Percentiles rank a stretch among this genome's conserved stretches.
These are phyloP conservation scores for Palythoa grandiflora DNA, from an alignment of 92 coral and sea anemone species.

Conservation along the genomic window DNA sequence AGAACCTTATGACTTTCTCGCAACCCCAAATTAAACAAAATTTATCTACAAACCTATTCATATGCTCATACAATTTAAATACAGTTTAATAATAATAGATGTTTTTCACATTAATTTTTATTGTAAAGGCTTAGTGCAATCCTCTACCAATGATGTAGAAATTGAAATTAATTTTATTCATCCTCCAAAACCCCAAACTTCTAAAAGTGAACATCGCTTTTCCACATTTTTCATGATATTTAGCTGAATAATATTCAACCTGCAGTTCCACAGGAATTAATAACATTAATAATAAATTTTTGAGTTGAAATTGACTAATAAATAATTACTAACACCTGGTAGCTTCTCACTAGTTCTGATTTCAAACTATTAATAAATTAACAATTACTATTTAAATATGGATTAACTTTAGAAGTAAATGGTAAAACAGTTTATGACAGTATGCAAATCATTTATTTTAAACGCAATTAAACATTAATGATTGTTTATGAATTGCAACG, in stretches of 20 bases:
- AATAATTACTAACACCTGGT: conserved; percentile 20
- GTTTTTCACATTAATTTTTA: no score
- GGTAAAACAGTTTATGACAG: conserved; percentile 4
- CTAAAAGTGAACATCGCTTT: no score
- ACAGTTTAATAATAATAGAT: neutral
- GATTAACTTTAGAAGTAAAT: neutral
- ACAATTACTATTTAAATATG: neutral
- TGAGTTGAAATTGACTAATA: neutral
- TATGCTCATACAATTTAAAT: neutral
- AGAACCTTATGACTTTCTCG: neutral
- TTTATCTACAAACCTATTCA: neutral
- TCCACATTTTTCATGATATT: no score
- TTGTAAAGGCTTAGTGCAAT: no score
- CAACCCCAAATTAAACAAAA: neutral
- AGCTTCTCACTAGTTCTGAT: neutral
- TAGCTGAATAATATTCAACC: no score
- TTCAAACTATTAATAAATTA: neutral
- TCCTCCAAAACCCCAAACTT: no score
- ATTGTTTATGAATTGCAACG: neutral
- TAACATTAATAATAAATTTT: neutral
- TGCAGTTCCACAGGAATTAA: no score
- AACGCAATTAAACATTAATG: conserved; percentile 10
- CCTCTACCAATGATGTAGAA: neutral
- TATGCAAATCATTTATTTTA: conserved; percentile 16
- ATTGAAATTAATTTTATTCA: neutral